Evolutionary conservation across 1,140 invertebrate species (phyloP), one percentile per base, ranked within the genome.

Genomic region (Rhopalosiphum padi): DNA sequence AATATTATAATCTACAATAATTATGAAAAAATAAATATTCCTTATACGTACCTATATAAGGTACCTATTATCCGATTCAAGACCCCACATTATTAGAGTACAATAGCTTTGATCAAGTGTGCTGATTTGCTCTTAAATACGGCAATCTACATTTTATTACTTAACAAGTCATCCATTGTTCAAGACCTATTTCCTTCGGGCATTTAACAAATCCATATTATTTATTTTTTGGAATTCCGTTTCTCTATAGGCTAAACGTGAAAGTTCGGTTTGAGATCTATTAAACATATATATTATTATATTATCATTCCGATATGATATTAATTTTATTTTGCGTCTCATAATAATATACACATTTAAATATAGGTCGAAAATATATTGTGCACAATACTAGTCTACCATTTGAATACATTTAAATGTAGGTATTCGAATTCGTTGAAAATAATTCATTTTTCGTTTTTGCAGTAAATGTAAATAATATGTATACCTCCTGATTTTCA

Each of bases 121-220:
- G 55, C 88, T 90, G 88, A 90, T 90, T 90, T 55, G 88, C 37
- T 90, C 88, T 55, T 60, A 60, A 90, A 90, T 25, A 35, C 88
- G 88, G 53, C 88, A 60, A 90, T 90, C 88, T 90, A 90, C 53
- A 60, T 90, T 90, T 90, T 90, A 90, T 90, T 60, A 60, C 88
- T 60, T 60, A 90, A 90, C 88, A 60, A 90, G 88, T 90, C 88
- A 55, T 55, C 88, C 88, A 90, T 90, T 90, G 88, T 90, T 90
- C 88, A 60, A 60, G 51, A 60, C 88, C 88, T 41, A 60, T 90
- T 90, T 90, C 88, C 88, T 60, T 55, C 88, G 88, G 88, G 88
- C 53, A 88, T 88, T 88, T 77, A 77, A 77, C 87, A 53, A 53
- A 53, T 88, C 87, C 53, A 41, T 90, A 87, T 48, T 41, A 43